Evolutionary conservation across 2,113 vertebrate genomes (phyloP), one percentile per base, ranked within the genome.

Genomic region (Anoplopoma fimbria): DNA sequence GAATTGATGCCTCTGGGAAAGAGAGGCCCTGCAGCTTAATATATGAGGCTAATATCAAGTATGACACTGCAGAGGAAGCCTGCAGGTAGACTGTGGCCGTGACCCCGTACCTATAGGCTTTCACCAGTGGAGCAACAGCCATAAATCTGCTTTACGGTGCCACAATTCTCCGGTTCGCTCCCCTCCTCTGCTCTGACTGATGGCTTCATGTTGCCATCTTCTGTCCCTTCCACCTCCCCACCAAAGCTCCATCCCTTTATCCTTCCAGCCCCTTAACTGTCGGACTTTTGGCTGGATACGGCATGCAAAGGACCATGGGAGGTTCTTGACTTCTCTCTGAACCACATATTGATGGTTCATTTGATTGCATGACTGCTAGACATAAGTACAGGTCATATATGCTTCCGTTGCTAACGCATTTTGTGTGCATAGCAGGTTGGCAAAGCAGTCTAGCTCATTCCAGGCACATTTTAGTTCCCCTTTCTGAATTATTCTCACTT

Each of bases 71-170:
- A 68, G 83, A 84, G 68, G 82, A 79, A 58, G 53, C 69, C 49
- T 81, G 60, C 86, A 87, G 80, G 87, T 87, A 88, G 77, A 79
- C 80, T 13, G 63, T 75, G 85, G 85, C 89, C 90, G 7, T 95
- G 90, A 92, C 88, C 88, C 89, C 79, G 9, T 73, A 51, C 63
- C 84, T 88, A 51, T 79, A 68, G 77, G 69, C 77, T 90, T 90
- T 91, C 89, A 84, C 77, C 76, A 27, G 82, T 25, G 61, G 62
- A 58, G 84, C 85, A 86, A 73, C 51, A 40, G 42, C 82, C 84
- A 78, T 93, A 86, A 91, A 92, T 95, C 88, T 86, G 63, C 75
- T 89, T 87, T 86, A 92, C 78, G 81, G 87, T 80, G 77, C 81
- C 70, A 36, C 87, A 83, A 74, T 83, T 89, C 91, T 88, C 77